phyloP scores from a whole-genome alignment of 2,888 invertebrate species.

The Frankliniella fusca region DNA sequence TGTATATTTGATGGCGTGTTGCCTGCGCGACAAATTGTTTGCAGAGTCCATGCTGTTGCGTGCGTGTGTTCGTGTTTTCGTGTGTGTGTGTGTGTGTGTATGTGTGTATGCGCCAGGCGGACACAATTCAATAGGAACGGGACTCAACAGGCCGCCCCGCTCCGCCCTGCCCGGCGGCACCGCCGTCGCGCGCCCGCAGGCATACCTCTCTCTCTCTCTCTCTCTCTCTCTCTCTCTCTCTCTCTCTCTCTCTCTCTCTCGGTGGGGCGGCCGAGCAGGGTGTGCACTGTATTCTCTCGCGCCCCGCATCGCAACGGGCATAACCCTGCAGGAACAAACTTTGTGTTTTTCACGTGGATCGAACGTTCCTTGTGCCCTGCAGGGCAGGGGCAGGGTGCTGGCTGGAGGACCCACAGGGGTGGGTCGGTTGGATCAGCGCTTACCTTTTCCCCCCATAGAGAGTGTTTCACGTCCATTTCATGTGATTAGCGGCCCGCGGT shows the following conservation, averaged over 20 bases:
- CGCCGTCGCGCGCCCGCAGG: not conserved
- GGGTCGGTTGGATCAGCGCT: too few relatives aligned
- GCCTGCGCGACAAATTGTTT: not conserved
- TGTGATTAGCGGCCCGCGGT: too few relatives aligned
- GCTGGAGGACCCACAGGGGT: too few relatives aligned
- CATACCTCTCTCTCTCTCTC: too few relatives aligned
- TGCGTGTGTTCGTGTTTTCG: not conserved
- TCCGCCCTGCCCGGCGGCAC: not conserved
- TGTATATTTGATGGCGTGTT: not conserved
- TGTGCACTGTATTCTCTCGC: too few relatives aligned
- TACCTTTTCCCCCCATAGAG: too few relatives aligned
- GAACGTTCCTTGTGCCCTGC: too few relatives aligned
- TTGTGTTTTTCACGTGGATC: too few relatives aligned
- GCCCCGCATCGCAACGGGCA: too few relatives aligned
- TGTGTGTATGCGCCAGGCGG: not conserved
- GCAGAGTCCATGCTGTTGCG: not conserved
- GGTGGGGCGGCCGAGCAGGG: not conserved
- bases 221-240: constrained; percentile 1
- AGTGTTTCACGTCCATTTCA: too few relatives aligned
- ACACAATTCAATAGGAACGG: not conserved
- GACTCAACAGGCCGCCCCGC: constrained; percentile 19
- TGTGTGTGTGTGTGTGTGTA: not conserved
- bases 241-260: not conserved
- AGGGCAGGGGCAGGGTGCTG: too few relatives aligned
- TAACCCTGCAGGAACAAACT: too few relatives aligned